A percentile compares a stretch with the other conserved stretches of the same genome.
Conservation (phyloP, 2,888 invertebrate genomes). For the Mylabris sibirica region DNA sequence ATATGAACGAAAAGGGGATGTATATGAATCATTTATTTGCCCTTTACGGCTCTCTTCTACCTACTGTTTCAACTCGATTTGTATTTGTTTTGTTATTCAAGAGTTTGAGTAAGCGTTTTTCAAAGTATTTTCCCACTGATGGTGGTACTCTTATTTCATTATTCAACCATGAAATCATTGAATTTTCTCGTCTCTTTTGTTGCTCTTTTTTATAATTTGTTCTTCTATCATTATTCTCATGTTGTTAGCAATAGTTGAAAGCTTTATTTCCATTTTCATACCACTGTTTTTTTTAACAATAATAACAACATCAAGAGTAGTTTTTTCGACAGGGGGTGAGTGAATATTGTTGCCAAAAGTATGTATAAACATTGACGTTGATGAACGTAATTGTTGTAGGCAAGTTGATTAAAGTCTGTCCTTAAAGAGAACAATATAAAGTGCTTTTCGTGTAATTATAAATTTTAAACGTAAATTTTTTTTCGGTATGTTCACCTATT, state of each 20-base stretch:
- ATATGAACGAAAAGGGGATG: background rate
- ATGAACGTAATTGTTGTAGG: background rate
- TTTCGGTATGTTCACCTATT: background rate
- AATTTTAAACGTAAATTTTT: background rate
- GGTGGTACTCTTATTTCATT: background rate
- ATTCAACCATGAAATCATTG: background rate
- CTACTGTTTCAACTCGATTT: background rate
- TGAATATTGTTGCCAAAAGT: background rate
- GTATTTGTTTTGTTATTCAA: constrained; percentile 4
- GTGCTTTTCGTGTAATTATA: background rate
- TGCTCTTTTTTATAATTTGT: background rate
- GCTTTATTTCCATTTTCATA: background rate
- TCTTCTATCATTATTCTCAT: background rate
- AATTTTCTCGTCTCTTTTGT: background rate
- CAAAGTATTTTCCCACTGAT: background rate
- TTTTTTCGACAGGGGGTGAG: background rate
- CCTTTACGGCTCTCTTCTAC: background rate
- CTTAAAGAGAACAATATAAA: background rate
- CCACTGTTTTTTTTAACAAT: background rate
- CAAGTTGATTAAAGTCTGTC: background rate
- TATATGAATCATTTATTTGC: background rate
- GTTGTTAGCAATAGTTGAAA: background rate
- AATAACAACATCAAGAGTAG: background rate
- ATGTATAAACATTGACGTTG: background rate
- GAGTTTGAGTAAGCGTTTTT: background rate